Conservation (phyloP, 92 coral and sea anemone species). For the Meandrina meandrites region DNA sequence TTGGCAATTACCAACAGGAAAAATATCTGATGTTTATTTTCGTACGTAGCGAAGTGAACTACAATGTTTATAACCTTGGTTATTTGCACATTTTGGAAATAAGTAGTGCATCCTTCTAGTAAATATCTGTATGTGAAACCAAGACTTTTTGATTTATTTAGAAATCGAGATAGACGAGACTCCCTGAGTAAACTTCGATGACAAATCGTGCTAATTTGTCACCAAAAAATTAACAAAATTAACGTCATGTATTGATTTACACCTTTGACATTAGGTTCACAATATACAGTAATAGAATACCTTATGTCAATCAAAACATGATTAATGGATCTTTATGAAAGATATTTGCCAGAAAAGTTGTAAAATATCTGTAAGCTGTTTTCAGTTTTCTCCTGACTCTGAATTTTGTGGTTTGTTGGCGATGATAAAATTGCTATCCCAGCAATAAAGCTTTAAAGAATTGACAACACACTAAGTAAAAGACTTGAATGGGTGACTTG, state of each 20-base stretch:
- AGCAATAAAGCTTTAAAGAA: neutral
- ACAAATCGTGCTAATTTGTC: neutral
- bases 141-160: neutral
- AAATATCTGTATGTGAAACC: neutral
- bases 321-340: neutral
- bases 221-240: neutral
- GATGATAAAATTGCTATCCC: neutral
- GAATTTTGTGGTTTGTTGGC: too few species aligned
- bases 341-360: neutral
- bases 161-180: neutral
- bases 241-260: neutral
- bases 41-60: neutral
- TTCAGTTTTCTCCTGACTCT: neutral
- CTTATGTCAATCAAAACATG: neutral
- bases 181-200: neutral
- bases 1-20: neutral
- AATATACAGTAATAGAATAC: neutral
- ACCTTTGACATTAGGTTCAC: neutral
- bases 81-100: neutral
- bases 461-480: neutral
- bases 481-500: neutral
- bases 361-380: neutral
- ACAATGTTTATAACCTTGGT: neutral
- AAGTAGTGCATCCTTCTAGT: neutral
- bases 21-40: neutral